Evolutionary conservation across 2,888 invertebrate species (phyloP), one percentile per base, ranked within the genome.

Genomic region (Automeris io): DNA sequence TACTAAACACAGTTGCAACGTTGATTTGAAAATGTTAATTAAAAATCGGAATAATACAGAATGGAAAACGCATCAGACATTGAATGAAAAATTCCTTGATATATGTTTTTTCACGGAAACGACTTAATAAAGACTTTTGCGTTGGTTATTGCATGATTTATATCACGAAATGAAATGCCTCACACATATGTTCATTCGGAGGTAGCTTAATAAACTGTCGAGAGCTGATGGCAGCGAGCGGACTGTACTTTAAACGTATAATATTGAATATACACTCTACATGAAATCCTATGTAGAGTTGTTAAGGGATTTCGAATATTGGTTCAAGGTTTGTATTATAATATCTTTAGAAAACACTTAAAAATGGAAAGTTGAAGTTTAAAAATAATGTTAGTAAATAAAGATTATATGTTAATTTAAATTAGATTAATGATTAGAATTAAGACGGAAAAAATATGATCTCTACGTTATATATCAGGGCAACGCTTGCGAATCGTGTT

Each of bases 101-200:
- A 40, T 25, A 40, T 50, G 43, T 64, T 65, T 67, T 68, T 59
- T 49, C 48, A 50, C 48, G 47, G 52, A 55, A 70, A 54, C 61
- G 56, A 61, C 75, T 77, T 76, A 76, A 74, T 76, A 76, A 73
- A 68, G 57, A 56, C 51, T 45, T 48, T 47, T 56, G 54, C 47
- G 56, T 57, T 67, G 57, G 68, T 63, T 66, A 69, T 65, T 58
- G 55, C 67, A 63, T 72, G 70, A 73, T 74, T 73, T 76, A 72
- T 70, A 63, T 57, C 48, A 54, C 59, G 57, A 67, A 70, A 70
- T 65, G 61, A 65, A 71, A 66, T 57, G 62, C 61, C 57, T 56
- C 43, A 51, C 61, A 61, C 64, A 69, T 57, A 46, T 70, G 66
- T 60, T 63, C 61, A 42, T 54, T 54, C 57, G 47, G 56, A 52